Conservation (phyloP, 2,797 vertebrate species). For the Carcharodon carcharias region DNA sequence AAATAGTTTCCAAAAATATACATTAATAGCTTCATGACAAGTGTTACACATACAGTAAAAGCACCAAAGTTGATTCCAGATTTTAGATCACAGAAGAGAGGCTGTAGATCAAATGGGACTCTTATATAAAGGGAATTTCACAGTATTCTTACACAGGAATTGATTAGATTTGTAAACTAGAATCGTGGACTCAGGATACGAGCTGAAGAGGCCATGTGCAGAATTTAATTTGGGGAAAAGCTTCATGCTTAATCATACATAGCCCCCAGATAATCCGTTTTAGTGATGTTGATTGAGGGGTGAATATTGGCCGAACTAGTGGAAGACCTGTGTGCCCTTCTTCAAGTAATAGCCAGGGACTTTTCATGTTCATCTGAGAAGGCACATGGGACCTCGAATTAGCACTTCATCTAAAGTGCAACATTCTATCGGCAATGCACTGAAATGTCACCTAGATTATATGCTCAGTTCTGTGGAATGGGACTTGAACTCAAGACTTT, state of each 20-base stretch:
- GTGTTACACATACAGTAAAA: background rate
- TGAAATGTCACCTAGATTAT: background rate
- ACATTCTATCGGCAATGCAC: background rate
- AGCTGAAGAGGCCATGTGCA: background rate
- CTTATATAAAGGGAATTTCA: background rate
- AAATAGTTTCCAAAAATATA: no score
- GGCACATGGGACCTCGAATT: background rate
- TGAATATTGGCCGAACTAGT: background rate
- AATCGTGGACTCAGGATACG: background rate
- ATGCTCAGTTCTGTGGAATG: background rate
- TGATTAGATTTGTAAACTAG: background rate
- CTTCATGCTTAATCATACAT: background rate
- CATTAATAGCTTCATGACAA: no score
- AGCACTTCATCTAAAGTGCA: background rate
- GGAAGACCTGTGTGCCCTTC: background rate
- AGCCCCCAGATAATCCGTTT: background rate
- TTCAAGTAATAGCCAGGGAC: background rate
- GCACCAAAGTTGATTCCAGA: background rate
- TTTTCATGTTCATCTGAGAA: background rate
- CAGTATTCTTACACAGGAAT: background rate
- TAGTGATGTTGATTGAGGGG: background rate
- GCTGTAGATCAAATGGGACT: background rate
- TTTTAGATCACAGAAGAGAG: background rate
- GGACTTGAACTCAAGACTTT: no score
- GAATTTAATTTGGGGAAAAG: background rate